Conservation (phyloP, 2,888 invertebrate species). For the Erynnis tages region DNA sequence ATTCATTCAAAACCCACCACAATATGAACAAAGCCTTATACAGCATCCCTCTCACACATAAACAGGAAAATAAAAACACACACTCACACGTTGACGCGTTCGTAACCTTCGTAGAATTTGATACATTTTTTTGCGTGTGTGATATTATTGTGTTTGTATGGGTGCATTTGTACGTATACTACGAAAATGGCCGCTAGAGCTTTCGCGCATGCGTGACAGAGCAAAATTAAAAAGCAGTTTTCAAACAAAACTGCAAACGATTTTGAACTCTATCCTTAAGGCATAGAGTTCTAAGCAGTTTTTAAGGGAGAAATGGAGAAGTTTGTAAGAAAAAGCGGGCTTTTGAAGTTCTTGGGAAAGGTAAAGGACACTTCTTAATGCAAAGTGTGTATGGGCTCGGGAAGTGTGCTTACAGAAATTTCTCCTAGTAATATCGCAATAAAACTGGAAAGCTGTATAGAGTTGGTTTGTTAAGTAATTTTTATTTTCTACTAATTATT, state of each 20-base stretch:
- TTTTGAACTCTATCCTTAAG: conserved; percentile 23
- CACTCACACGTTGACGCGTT: conserved; percentile 36
- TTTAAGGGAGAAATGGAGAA: conserved; percentile 12
- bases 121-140: conserved; percentile 45
- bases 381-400: conserved; percentile 15
- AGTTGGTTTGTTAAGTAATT: neutral
- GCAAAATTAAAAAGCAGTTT: conserved; percentile 23
- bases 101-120: conserved; percentile 51
- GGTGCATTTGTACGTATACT: conserved; percentile 50
- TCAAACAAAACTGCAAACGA: conserved; percentile 11
- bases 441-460: neutral
- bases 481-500: no score
- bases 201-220: conserved; percentile 57
- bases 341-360: conserved; percentile 75
- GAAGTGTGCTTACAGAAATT: conserved; percentile 13
- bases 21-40: conserved; percentile 53
- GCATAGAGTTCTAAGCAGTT: conserved; percentile 28
- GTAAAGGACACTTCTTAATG: conserved; percentile 64
- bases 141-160: conserved; percentile 34
- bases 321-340: conserved; percentile 51
- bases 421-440: conserved; percentile 1
- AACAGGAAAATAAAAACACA: conserved; percentile 36
- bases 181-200: conserved; percentile 72
- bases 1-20: conserved; percentile 41
- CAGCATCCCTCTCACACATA: conserved; percentile 65